Evolutionary conservation across 1,140 invertebrate genomes (phyloP), one percentile per base, ranked within the genome.

Genomic region (Steinernema feltiae): DNA sequence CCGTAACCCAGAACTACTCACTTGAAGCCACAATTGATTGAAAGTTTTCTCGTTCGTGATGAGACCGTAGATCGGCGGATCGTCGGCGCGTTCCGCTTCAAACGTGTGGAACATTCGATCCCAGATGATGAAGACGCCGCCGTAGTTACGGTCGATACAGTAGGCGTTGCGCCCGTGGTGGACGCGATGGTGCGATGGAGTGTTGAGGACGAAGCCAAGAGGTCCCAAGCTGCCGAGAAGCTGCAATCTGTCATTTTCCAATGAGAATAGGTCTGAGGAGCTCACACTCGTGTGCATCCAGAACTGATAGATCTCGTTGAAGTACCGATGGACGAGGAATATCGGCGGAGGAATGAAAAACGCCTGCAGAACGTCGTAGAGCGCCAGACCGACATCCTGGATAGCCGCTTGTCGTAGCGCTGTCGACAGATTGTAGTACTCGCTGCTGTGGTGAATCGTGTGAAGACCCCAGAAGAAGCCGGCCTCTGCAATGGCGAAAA

Each of bases 401-500:
- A 85, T 86, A 17, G 84, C 84, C 27, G 84, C 84, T 76, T 85
- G 84, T 21, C 84, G 73, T 17, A 85, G 73, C 1, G 85, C 84
- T 32, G 94, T 93, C 17, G 92, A 91, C 81, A 96, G 89, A 88
- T 96, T 96, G 87, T 94, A 97, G 83, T 97, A 94, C 87, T 97
- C 94, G 18, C 93, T 94, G 82, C 93, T 95, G 83, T 97, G 95
- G 87, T 97, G 95, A 0, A 94, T 93, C 88, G 97, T 94, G 88
- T 97, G 95, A 76, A 93, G 91, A 0, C 93, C 92, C 94, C 94
- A 97, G 71, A 97, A 88, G 76, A 97, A 91, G 86, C 95, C 93
- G 12, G 95, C 88, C 87, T 96, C 89, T 90, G 84, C n/a, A n/a
- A n/a, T n/a, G n/a, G n/a, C n/a, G n/a, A 86, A 82, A 69, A 27